Conservation (phyloP, 1,140 invertebrate genomes). For the Zaprionus davidi region DNA sequence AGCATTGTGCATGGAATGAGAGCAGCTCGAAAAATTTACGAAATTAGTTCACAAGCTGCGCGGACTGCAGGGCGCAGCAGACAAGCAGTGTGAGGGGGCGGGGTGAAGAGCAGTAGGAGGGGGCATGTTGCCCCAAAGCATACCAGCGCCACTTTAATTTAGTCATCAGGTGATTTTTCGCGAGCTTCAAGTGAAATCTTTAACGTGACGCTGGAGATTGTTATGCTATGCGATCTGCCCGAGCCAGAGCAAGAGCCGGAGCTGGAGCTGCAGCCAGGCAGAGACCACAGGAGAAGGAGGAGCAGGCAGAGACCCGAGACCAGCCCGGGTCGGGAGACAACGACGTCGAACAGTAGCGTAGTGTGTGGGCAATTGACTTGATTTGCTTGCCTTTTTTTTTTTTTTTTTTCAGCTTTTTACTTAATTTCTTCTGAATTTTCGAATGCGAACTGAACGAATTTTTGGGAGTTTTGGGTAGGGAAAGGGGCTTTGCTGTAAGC, state of each 20-base stretch:
- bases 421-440: conserved; percentile 20
- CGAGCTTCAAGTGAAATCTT: conserved; percentile 83
- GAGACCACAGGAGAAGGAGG: conserved; percentile 9
- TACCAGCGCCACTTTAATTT: conserved; percentile 83
- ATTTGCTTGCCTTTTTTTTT: conserved; percentile 35
- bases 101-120: conserved; percentile 18
- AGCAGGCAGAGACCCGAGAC: neutral
- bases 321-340: conserved; percentile 8
- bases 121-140: conserved; percentile 57
- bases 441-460: neutral
- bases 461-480: neutral
- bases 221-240: conserved; percentile 68
- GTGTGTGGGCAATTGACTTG: conserved; percentile 56
- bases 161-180: conserved; percentile 84
- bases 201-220: conserved; percentile 82
- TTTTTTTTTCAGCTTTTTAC: conserved; percentile 9
- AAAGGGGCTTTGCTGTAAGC: neutral
- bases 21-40: conserved; percentile 84
- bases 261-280: neutral
- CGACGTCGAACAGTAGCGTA: conserved; percentile 44
- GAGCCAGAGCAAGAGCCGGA: neutral
- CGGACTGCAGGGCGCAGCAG: neutral
- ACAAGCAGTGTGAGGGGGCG: neutral
- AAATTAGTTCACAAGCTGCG: conserved; percentile 82
- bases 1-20: conserved; percentile 76